Base-by-base conservation (phyloP, 2,888 invertebrate genomes). In the Pherbina coryleti region DNA sequence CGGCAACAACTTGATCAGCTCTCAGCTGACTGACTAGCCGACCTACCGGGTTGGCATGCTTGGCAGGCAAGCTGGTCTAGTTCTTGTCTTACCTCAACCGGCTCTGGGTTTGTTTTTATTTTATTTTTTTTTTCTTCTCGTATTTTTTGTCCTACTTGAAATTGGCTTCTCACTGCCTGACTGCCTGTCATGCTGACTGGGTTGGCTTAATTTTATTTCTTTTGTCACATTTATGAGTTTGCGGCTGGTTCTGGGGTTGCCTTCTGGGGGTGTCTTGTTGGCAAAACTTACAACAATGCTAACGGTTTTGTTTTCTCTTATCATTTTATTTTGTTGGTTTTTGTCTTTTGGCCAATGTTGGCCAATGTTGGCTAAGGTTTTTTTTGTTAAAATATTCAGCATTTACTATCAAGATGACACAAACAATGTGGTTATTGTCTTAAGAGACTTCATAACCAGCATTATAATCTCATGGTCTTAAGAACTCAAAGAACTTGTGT, bases 1-100 rank as follows among this genome's bases (percentile, higher is more conserved):
- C 77, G 76, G 78, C 77, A 80, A 78, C 78, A 78, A 79, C 71
- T 79, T 75, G 79, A 81, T 80, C 77, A 78, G 78, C 77, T 75
- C 77, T 75, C 74, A 75, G 67, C 66, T 75, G 67, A 66, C 66
- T 75, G 75, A 66, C 64, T 49, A 44, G 44, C 44, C 25, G 73
- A 11, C 44, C 25, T 62, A 11, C 8, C 62, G 22, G 60, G 22
- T 22, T 28, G 31, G 51, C 71, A 22, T 28, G 51, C 22, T 51
- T 66, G 75, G 9, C 57, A 34, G 17, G 22, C 60, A 34, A 22
- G 25, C 25, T 51, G 66, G 28, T 19, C 11, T 28, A 34, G 11
- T 57, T 31, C 64, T 31, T 19, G 44, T 25, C 17, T 49, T 53
- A 31, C 11, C 49, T 51, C 70, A 25, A 19, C 34, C 60, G 62